phyloP scores from a whole-genome alignment of 2,797 vertebrate genomes.

The Lophotriccus pileatus region DNA sequence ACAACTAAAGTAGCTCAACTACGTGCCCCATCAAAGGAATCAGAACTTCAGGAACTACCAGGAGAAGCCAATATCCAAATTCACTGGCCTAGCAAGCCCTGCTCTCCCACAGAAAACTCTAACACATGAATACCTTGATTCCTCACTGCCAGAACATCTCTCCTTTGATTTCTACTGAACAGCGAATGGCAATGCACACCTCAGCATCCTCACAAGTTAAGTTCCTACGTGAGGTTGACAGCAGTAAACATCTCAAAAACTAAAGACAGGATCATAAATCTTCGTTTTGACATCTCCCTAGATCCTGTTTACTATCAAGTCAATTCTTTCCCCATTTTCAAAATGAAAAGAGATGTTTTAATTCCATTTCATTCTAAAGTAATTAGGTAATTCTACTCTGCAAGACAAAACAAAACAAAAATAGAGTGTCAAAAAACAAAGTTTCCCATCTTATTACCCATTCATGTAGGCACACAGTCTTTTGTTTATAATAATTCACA shows the following conservation, averaged over 20 bases:
- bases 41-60: background rate
- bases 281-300: background rate
- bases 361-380: background rate
- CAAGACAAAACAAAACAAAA: background rate
- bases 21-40: background rate
- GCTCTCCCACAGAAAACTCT: background rate
- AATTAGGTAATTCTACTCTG: background rate
- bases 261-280: background rate
- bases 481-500: background rate
- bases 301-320: background rate
- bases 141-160: background rate
- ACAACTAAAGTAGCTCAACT: background rate
- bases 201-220: background rate
- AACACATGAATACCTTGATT: background rate
- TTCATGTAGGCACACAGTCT: background rate
- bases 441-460: background rate
- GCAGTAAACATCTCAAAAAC: background rate
- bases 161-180: background rate
- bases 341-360: background rate
- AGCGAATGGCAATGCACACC: rapidly evolving
- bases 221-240: background rate
- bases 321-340: background rate
- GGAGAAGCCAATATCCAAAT: background rate
- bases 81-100: background rate
- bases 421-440: background rate